phyloP scores from a whole-genome alignment of 2,888 invertebrate species.

The Cartodere bifasciata region DNA sequence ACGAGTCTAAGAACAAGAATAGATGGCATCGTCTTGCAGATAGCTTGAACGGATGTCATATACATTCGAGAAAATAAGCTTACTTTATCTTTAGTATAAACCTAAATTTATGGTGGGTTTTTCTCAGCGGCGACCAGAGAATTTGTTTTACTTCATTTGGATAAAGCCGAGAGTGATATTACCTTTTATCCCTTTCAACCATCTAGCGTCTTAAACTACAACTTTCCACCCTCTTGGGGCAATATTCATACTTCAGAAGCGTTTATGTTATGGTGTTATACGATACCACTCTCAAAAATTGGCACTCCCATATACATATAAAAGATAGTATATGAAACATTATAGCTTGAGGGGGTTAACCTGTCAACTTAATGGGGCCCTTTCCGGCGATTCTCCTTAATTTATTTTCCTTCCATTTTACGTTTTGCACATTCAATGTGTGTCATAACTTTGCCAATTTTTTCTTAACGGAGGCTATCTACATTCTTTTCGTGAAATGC shows the following conservation, averaged over 20 bases:
- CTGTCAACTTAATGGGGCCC: conserved; percentile 26
- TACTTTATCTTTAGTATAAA: conserved; percentile 37
- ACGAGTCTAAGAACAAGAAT: conserved; percentile 24
- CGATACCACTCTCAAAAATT: conserved; percentile 28
- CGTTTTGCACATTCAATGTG: too few species aligned
- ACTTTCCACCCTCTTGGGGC: conserved; percentile 32
- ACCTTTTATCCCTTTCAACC: conserved; percentile 26
- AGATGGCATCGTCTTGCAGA: conserved; percentile 28
- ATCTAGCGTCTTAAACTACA: conserved; percentile 26
- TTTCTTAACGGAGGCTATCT: too few species aligned
- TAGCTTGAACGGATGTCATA: conserved; percentile 33
- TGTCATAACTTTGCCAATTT: too few species aligned
- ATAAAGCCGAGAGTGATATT: conserved; percentile 25
- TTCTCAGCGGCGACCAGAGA: conserved; percentile 24
- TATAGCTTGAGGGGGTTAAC: conserved; percentile 28
- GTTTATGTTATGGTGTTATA: too few species aligned
- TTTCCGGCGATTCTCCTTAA: too few species aligned
- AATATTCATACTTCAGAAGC: too few species aligned
- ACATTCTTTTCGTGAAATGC: too few species aligned
- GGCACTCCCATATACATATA: conserved; percentile 29
- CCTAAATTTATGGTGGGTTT: conserved; percentile 33
- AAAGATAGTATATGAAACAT: conserved; percentile 30
- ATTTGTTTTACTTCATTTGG: conserved; percentile 30
- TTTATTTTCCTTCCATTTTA: too few species aligned
- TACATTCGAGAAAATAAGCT: conserved; percentile 37